These are phyloP conservation scores for Lasiurus borealis DNA, from an alignment of 2,113 vertebrate species.

Conservation along the genomic window DNA sequence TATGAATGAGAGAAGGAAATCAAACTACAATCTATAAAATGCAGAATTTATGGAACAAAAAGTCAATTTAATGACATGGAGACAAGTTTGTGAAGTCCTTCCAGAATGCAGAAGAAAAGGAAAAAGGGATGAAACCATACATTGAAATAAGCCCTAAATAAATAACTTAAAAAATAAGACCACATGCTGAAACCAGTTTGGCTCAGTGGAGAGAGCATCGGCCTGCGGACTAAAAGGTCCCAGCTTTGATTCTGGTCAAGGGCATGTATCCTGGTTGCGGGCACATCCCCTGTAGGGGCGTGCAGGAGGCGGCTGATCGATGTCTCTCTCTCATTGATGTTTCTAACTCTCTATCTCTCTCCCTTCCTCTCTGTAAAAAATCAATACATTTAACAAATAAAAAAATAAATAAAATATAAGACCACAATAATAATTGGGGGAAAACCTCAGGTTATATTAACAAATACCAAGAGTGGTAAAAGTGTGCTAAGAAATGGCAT, in stretches of 20 bases:
- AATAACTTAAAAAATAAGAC: slow-evolving; percentile 44
- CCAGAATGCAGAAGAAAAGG: slow-evolving; percentile 17
- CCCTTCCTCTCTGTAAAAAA: no score
- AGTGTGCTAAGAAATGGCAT: background rate
- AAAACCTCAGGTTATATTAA: background rate
- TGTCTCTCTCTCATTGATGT: no score
- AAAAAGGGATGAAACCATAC: background rate
- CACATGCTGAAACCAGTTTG: no score
- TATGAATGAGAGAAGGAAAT: background rate
- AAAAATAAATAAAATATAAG: no score
- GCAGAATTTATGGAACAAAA: slow-evolving; percentile 4
- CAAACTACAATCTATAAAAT: background rate
- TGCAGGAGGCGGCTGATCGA: no score
- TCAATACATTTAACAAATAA: no score
- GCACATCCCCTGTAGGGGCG: no score
- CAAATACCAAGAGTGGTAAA: background rate
- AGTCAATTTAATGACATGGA: background rate
- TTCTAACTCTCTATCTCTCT: no score
- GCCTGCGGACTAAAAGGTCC: no score
- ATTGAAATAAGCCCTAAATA: slow-evolving; percentile 29
- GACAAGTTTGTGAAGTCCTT: background rate
- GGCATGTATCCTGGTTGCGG: no score
- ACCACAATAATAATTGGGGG: background rate
- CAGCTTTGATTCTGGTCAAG: no score
- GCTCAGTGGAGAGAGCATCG: no score